Base-by-base conservation (phyloP, 2,888 invertebrate species). In the Melieria picta region DNA sequence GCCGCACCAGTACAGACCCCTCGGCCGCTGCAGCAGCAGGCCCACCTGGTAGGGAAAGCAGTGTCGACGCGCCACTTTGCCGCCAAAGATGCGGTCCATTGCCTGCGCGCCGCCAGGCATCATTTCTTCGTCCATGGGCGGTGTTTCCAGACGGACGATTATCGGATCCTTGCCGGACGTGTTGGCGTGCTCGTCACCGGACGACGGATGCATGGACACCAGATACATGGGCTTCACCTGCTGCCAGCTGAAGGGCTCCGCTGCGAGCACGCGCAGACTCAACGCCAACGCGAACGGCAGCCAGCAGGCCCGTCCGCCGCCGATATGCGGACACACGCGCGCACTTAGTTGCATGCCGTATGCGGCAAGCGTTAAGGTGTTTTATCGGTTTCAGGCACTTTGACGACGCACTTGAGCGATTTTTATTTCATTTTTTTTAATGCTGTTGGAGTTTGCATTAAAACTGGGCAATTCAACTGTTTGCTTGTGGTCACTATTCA, bases 51-150 rank as follows among this genome's bases (percentile, higher is more conserved):
- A 86, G 60, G 86, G 85, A 65, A 86, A 84, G 48, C 80, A 78
- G 68, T 84, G 77, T 0, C 81, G 82, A 70, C 79, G 77, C 7
- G 85, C 86, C 46, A 84, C 83, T 72, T 79, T 79, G 47, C 86
- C 86, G 48, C 86, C 86, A 67, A 86, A 78, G 71, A 86, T 86
- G 48, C 85, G 84, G 78, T 84, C 84, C 86, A 85, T 85, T 56
- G 86, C 86, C 76, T 82, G 81, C 5, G 80, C 79, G 16, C 81
- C 80, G 16, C 79, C 82, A 5, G 83, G 80, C 66, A 83, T 68
- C 81, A 83, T 80, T 69, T 80, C 80, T 48, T 80, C 81, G 16
- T 80, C 69, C 72, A 85, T 76, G 9, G 82, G 80, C 7, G 84
- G 81, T 4, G 81, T 83, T 75, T 85, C 86, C 67, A 85, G 66